Evolutionary conservation across 2,888 invertebrate species (phyloP).

Genomic region (Thecophora atra): DNA sequence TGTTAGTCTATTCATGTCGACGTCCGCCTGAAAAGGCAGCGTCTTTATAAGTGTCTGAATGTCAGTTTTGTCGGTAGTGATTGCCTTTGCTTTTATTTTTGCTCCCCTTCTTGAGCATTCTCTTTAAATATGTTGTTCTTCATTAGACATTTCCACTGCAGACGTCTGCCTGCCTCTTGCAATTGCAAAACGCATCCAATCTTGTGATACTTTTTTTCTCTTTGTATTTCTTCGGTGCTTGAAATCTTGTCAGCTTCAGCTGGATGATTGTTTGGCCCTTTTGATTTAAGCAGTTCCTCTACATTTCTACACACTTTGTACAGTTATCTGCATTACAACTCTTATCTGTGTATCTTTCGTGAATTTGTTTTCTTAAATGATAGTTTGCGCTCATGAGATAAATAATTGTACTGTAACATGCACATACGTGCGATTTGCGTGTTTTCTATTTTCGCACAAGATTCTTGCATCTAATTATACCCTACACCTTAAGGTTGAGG

Average conservation of each 20-base stretch:
- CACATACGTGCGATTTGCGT: not conserved
- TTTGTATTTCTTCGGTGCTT: not conserved
- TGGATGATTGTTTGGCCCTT: no score
- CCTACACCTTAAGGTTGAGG: no score
- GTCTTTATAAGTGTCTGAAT: not conserved
- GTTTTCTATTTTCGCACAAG: not conserved
- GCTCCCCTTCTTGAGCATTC: not conserved
- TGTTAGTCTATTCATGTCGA: no score
- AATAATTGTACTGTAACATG: not conserved
- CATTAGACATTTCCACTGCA: not conserved
- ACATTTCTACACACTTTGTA: no score
- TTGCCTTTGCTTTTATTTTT: not conserved
- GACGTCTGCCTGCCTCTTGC: not conserved
- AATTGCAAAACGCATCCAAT: not conserved
- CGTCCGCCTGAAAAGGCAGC: not conserved
- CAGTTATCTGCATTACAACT: no score
- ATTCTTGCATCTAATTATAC: no score
- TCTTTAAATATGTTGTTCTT: not conserved
- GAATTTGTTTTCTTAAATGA: constrained; percentile 1
- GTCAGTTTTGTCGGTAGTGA: not conserved
- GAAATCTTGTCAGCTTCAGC: not conserved
- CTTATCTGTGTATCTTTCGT: no score
- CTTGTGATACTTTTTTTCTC: not conserved
- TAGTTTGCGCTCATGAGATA: not conserved
- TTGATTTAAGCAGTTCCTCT: no score